phyloP scores from a whole-genome alignment of 1,140 invertebrate genomes.

The Drosophila mayri region DNA sequence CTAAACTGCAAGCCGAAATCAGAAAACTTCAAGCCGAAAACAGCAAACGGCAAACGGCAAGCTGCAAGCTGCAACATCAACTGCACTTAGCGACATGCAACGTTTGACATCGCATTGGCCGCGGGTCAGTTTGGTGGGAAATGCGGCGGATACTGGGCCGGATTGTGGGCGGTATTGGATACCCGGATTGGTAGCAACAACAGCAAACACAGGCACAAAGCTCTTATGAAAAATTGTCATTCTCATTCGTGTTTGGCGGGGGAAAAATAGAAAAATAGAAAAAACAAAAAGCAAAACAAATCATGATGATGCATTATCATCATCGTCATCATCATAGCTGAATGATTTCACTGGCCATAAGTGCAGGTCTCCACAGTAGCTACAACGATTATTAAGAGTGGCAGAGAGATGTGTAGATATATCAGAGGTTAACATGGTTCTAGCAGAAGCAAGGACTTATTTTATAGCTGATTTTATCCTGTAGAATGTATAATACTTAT shows the following conservation, averaged over 20 bases:
- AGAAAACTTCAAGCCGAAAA: neutral
- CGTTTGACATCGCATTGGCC: constrained; percentile 66
- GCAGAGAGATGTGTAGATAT: neutral
- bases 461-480: too few species aligned
- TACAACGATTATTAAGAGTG: constrained; percentile 34
- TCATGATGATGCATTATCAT: constrained; percentile 49
- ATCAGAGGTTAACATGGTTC: neutral
- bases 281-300: constrained; percentile 5
- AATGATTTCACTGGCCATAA: constrained; percentile 57
- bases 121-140: constrained; percentile 51
- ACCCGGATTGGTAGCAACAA: neutral
- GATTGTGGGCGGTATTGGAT: neutral
- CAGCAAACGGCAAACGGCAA: neutral
- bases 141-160: neutral
- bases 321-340: constrained; percentile 61
- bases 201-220: neutral
- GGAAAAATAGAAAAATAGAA: constrained; percentile 12
- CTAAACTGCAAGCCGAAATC: neutral
- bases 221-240: constrained; percentile 52
- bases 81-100: constrained; percentile 80
- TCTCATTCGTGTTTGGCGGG: constrained; percentile 48
- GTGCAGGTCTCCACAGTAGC: constrained; percentile 24
- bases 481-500: too few species aligned
- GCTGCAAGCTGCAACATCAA: constrained; percentile 44
- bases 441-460: neutral